Evolutionary conservation across 2,797 vertebrate genomes (phyloP), one percentile per base, ranked within the genome.

Genomic region (Saxicola maurus): DNA sequence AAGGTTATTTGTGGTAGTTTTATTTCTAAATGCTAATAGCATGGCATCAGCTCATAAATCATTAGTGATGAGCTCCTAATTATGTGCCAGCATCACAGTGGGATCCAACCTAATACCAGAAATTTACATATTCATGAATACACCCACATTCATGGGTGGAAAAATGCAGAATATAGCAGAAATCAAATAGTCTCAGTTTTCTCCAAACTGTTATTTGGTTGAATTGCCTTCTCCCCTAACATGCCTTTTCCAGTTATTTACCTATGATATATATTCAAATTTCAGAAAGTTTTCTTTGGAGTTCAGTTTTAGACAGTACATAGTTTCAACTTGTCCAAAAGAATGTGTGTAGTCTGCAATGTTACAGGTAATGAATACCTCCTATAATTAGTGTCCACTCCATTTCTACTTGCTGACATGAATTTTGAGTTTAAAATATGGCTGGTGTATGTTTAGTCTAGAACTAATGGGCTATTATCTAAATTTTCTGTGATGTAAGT

Each of bases 401-500:
- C 46, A 72, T 78, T 95, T 95, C 56, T 80, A 85, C 59, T 87
- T 91, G 84, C 76, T 91, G 86, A 94, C 84, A 75, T 66, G 48
- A 75, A 64, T 60, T 89, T 80, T 81, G 62, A 83, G 27, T 72
- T 93, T 90, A 87, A 95, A 91, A 91, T 92, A 90, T 72, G 69
- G 21, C 59, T 81, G 62, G 82, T 10, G 27, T 83, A 48, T 91
- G 69, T 92, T 94, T 94, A 90, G 84, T 93, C 93, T 92, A 87
- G 75, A 92, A 78, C 33, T 80, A 82, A 84, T 25, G 31, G 46
- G 25, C 17, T 92, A 91, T 93, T 95, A 91, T 90, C 84, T 93
- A 90, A 62, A 75, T 92, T 89, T 95, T 93, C 82, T 95, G 76
- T 89, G 86, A 92, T 52, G 69, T 82, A 95, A 95, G 51, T 81